Conservation (phyloP, 2,888 invertebrate genomes). For the Sphinx pinastri region DNA sequence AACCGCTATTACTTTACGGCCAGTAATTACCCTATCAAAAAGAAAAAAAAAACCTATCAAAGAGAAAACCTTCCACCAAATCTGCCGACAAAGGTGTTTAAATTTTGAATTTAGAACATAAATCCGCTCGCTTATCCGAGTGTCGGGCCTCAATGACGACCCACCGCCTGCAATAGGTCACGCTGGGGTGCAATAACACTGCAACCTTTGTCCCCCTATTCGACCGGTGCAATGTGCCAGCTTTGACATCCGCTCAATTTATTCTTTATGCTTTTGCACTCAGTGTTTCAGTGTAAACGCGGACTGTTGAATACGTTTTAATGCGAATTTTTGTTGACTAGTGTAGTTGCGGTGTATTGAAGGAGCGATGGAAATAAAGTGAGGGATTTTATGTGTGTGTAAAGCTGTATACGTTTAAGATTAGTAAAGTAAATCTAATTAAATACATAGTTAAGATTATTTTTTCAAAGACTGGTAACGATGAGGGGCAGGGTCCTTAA, state of each 20-base stretch:
- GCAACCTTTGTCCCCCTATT: conserved; percentile 47
- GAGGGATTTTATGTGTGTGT: not conserved
- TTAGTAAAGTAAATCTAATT: not conserved
- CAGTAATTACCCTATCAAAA: not conserved
- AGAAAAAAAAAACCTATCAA: not conserved
- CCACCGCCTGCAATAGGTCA: conserved; percentile 24
- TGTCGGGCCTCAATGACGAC: conserved; percentile 23
- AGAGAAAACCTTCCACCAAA: conserved; percentile 26
- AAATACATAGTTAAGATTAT: too few relatives aligned
- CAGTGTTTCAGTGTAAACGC: conserved; percentile 38
- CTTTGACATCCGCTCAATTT: conserved; percentile 59
- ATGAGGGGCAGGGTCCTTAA: too few relatives aligned
- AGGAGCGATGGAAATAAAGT: not conserved
- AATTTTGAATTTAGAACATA: conserved; percentile 47
- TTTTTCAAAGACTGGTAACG: too few relatives aligned
- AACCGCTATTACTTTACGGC: not conserved
- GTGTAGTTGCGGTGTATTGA: conserved; percentile 10
- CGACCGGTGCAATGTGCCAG: conserved; percentile 35
- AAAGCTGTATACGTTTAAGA: too few relatives aligned
- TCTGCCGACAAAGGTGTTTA: conserved; percentile 38
- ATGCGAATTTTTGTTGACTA: conserved; percentile 33
- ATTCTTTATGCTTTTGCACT: conserved; percentile 47
- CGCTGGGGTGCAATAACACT: conserved; percentile 42
- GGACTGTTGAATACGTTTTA: conserved; percentile 39
- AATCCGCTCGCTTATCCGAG: conserved; percentile 36